Base-by-base conservation (phyloP, 1,140 invertebrate genomes). In the Maconellicoccus hirsutus region DNA sequence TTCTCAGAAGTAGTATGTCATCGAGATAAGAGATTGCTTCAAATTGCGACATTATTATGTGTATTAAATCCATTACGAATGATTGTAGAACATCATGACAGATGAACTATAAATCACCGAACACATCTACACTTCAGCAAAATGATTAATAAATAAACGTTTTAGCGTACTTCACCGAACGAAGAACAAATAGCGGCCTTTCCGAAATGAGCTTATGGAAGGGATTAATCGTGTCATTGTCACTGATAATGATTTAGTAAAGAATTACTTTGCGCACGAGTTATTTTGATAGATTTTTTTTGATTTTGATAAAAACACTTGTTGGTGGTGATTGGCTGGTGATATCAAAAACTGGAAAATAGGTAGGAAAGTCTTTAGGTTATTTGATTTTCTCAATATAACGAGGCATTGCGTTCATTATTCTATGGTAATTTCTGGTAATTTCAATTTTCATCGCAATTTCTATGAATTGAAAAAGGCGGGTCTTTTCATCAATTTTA, bases 1-100 rank as follows among this genome's bases (percentile, higher is more conserved):
- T 52, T 52, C 42, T 19, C n/a, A 19, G 42, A 52, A 52, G 42
- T 52, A 16, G 42, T 52, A 16, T 14, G 42, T 52, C n/a, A 14
- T 52, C 42, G 42, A 52, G 42, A 52, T 52, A 52, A 52, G 42
- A 52, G 42, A 52, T 52, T 52, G 42, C 42, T 52, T 52, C 42
- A 19, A 52, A 52, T 52, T 52, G 42, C 42, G 42, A 52, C 42
- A 52, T 52, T 52, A 52, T 52, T 6, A 16, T 16, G n/a, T 8
- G n/a, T 52, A 33, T 3, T 6, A 33, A 33, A 33, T 6, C 29
- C 29, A 33, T 33, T 33, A 6, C 29, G 3, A 3, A 12, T 33
- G 3, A 33, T 33, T 6, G 29, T 33, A 33, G 29, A 3, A 12
- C 42, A 16, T 52, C 42, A 16, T 52, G n/a, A 52, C n/a, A 3